Percentiles rank a stretch among this genome's conserved stretches.
Conservation (phyloP, 2,113 vertebrate genomes). For the Dasypus novemcinctus region DNA sequence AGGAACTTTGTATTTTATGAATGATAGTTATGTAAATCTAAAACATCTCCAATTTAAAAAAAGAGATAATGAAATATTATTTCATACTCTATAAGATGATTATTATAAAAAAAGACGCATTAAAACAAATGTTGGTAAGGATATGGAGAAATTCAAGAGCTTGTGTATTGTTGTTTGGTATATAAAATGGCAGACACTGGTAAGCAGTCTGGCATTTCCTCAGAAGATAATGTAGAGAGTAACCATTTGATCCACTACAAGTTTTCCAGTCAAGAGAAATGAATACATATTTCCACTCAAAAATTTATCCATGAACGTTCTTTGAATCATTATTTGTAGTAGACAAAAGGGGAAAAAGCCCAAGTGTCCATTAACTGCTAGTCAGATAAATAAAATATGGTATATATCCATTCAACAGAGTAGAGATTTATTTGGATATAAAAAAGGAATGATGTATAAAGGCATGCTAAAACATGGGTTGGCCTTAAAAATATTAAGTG, state of each 20-base stretch:
- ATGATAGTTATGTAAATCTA: too few species aligned
- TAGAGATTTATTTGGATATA: background rate
- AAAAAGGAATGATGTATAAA: background rate
- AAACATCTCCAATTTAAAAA: too few species aligned
- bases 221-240: background rate
- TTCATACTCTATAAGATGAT: background rate
- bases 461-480: background rate
- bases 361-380: background rate
- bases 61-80: background rate
- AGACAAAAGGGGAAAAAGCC: background rate
- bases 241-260: background rate
- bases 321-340: background rate
- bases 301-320: background rate
- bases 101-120: background rate
- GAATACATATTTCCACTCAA: background rate
- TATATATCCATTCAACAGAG: background rate
- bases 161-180: background rate
- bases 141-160: background rate
- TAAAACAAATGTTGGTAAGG: background rate
- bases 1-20: too few species aligned
- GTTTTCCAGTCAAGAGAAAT: background rate
- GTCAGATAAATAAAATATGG: background rate
- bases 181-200: background rate
- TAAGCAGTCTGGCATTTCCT: background rate
- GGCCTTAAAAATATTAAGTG: background rate